Base-by-base conservation (phyloP, 2,888 invertebrate species). In the Microplitis manilae region DNA sequence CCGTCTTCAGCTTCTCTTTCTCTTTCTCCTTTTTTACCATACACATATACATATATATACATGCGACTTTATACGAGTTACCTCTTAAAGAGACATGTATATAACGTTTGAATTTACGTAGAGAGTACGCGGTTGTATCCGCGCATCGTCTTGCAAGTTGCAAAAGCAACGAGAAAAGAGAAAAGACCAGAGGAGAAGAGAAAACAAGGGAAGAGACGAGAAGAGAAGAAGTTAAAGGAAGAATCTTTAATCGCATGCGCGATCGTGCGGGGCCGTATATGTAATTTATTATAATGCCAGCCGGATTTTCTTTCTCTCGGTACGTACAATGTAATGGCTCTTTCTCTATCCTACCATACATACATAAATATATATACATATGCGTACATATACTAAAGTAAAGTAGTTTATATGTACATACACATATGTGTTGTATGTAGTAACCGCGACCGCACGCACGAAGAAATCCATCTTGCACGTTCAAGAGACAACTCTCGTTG, bases 231-330 rank as follows among this genome's bases (percentile, higher is more conserved):
- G 50, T 50, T 50, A 50, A 50, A 72, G 68, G 72, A 76, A 76
- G 72, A 50, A 76, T 77, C 76, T 78, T 80, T 81, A 80, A 81
- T 81, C 80, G 78, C 73, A 80, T 81, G 79, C 80, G 68, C 78
- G 79, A 81, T 81, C 80, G 79, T 78, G 78, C 79, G 77, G 80
- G 76, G 77, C 75, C 77, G 72, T 81, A 76, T 80, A 74, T 76
- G 80, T 78, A 80, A 76, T 80, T 81, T 81, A 81, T 80, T 79
- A 81, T 79, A 81, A 79, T 79, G 77, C 79, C 74, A 75, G 76
- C 77, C 73, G 77, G 73, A 80, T 79, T 78, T 71, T 79, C 76
- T 70, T 67, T 72, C 61, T 77, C 67, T 38, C 62, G 61, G 50
- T 72, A 15, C 38, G 39, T 72, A 65, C 30, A 17, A 40, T 13